Evolutionary conservation across 2,113 vertebrate species (phyloP), one percentile per base, ranked within the genome.

Genomic region (Scalopus aquaticus): DNA sequence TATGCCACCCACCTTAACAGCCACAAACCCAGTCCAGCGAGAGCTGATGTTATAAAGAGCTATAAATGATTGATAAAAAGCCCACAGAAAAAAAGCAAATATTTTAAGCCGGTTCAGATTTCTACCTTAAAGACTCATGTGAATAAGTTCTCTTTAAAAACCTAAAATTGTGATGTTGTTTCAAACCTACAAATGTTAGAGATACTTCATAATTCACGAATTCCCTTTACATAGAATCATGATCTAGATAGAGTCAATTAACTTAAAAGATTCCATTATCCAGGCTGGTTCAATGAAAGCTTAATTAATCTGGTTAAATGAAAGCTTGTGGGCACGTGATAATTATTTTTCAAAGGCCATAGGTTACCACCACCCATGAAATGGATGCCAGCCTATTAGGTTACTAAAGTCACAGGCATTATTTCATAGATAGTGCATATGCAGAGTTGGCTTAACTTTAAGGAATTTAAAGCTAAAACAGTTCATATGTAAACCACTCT

Each of bases 251-350:
- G 88, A 86, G 26, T 89, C 58, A 96, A 91, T 12, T 30, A 42
- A 69, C 89, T 54, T 94, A 81, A 96, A 89, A 26, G 35, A 67
- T 79, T 78, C 86, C 0, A 58, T 95, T 94, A 88, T 72, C 5
- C 78, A 97, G 97, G 88, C 69, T 82, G 39, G 22, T 90, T 95
- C 93, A 86, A 79, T 32, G 44, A 97, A 84, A 96, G 0, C 90
- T 65, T 32, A 92, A 94, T 96, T 92, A 80, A 46, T 91, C 7
- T 96, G 65, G 22, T 91, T 95, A 94, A 86, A 82, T 32, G 44
- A 97, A 84, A 96, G 0, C 90, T 65, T 32, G 90, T 73, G 32
- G 20, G 8, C 49, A 85, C 54, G 10, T 72, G 49, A 70, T 83
- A 77, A 76, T 89, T 83, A 74, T 95, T 49, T 88, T 65, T 95